phyloP scores from a whole-genome alignment of 2,797 vertebrate species.

The Parauchenoglanis ngamensis region DNA sequence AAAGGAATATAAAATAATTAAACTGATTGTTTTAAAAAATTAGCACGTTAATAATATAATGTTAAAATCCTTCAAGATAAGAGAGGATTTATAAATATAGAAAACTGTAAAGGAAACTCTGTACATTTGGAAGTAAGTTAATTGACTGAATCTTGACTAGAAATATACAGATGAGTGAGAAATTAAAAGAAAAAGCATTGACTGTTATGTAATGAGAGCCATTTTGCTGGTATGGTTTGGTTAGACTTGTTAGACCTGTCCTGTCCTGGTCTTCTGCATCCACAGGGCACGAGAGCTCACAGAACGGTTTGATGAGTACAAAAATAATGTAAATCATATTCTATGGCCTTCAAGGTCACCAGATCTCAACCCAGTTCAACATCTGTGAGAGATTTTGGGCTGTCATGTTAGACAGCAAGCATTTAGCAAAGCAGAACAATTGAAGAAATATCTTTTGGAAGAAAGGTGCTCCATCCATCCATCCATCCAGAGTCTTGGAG shows the following conservation, averaged over 20 bases:
- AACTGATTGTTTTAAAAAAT: neutral
- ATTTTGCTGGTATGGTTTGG: neutral
- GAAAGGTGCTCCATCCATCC: neutral
- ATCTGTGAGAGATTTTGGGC: neutral
- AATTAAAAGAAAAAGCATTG: neutral
- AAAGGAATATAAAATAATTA: neutral
- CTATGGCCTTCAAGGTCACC: neutral
- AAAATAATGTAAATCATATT: neutral
- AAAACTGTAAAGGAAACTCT: neutral
- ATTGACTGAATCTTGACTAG: neutral
- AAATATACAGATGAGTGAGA: neutral
- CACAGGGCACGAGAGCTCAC: neutral
- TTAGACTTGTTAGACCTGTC: neutral
- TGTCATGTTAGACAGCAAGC: neutral
- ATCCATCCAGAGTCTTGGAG: neutral
- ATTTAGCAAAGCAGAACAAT: neutral
- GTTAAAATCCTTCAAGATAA: neutral
- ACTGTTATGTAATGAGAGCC: neutral
- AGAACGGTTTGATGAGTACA: neutral
- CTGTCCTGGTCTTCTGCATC: neutral
- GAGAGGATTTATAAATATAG: neutral
- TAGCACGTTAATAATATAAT: neutral
- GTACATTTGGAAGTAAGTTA: neutral
- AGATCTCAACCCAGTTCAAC: neutral
- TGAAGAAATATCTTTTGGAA: neutral